Base-by-base conservation (phyloP, 2,888 invertebrate genomes). In the Heliconius aoede region DNA sequence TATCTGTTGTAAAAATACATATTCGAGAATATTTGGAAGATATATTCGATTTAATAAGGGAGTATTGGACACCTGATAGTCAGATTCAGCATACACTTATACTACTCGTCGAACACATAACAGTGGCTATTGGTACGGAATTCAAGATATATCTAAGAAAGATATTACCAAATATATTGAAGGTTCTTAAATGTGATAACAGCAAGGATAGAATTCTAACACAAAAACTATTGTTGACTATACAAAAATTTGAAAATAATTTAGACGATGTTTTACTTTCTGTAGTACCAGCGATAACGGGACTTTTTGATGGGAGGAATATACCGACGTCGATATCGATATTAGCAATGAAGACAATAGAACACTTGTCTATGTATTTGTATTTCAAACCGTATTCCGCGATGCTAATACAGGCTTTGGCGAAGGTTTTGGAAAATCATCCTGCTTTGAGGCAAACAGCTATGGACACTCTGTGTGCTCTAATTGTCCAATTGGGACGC, bases 1-100 rank as follows among this genome's bases (percentile, higher is more conserved):
- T 99, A 83, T 97, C 97, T 28, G 98, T 99, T 79, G 99, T 99
- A 0, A 99, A 99, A 90, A 98, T 98, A 86, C 99, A 99, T 89
- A 98, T 99, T 79, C 96, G 99, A 68, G 97, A 97, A 87, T 99
- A 99, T 90, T 95, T 99, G 87, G 97, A 98, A 83, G 98, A 99
- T 82, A 99, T 99, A 84, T 99, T 99, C 87, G 96, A 96, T 80
- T 95, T 99, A 18, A 98, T 99, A 67, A 97, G 97, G 86, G 98
- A 98, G 86, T 98, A 98, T 88, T 99, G 99, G 99, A 98, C 97
- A 1, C 96, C 96, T 0, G 97, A 97, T 82, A 97, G 97, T 84
- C 96, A 97, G 0, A 94, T 99, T 79, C 99, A 99, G 90, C 96
- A 96, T 7, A 98, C 98, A 0, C 95, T 99, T 18, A 99, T 99